These are phyloP conservation scores for Carettochelys insculpta DNA, from an alignment of 2,113 vertebrate species.

Conservation along the genomic window DNA sequence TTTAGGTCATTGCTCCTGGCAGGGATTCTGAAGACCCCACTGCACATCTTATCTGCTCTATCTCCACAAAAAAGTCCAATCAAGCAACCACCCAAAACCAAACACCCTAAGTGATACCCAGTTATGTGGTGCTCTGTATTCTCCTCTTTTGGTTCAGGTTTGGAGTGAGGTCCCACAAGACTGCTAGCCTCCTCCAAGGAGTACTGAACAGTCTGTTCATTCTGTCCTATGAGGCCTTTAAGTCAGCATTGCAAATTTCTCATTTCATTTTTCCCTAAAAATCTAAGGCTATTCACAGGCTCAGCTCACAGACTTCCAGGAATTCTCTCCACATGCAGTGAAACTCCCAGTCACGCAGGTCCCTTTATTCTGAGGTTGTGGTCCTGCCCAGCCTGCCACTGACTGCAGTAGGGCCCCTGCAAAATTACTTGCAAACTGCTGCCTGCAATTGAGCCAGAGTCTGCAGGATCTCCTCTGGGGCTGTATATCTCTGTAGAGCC, in stretches of 20 bases:
- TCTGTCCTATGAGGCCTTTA: not conserved
- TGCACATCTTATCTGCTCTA: not conserved
- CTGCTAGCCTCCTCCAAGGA: not conserved
- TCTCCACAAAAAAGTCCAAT: not conserved
- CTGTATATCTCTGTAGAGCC: not conserved
- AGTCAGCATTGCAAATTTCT: not conserved
- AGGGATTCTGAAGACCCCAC: not conserved
- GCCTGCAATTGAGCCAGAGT: not conserved
- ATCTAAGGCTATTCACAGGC: not conserved
- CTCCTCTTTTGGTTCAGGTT: not conserved
- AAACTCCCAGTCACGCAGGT: not conserved
- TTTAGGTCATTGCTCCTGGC: not conserved
- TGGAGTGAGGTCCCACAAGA: fast-evolving
- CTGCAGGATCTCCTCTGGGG: not conserved
- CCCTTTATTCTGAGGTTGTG: not conserved
- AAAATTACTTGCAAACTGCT: not conserved
- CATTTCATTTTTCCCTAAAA: not conserved
- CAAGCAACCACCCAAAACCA: not conserved
- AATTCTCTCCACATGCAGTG: not conserved
- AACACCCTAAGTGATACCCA: not conserved
- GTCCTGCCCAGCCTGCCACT: not conserved
- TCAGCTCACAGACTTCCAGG: not conserved
- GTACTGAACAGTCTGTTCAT: not conserved
- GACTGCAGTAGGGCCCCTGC: not conserved
- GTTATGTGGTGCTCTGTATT: not conserved